phyloP scores from a whole-genome alignment of 2,113 vertebrate species.

The Dicentrarchus labrax region DNA sequence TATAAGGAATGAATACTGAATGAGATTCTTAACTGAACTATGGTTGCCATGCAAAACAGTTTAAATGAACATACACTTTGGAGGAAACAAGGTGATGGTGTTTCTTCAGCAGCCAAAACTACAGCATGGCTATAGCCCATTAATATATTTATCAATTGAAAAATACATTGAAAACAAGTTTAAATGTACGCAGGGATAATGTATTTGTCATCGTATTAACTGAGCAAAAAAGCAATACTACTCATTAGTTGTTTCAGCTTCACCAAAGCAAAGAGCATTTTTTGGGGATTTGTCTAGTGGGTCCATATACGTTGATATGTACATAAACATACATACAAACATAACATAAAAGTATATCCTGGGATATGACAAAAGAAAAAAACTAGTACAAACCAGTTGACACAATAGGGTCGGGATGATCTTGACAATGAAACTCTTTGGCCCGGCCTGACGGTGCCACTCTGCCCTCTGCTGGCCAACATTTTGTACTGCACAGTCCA shows the following conservation, averaged over 20 bases:
- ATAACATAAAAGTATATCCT: neutral
- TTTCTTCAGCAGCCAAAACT: neutral
- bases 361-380: neutral
- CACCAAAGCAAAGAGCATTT: too few relatives aligned
- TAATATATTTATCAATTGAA: neutral
- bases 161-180: neutral
- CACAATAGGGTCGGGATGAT: neutral
- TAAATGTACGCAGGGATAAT: too few relatives aligned
- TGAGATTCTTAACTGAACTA: neutral
- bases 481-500: slow-evolving; percentile 12
- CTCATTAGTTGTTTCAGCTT: neutral
- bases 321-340: neutral
- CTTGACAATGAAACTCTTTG: slow-evolving; percentile 33
- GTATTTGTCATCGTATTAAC: neutral
- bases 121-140: neutral
- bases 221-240: too few relatives aligned
- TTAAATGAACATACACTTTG: neutral
- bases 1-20: neutral
- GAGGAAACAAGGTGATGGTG: neutral
- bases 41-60: neutral
- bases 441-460: neutral
- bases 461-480: slow-evolving; percentile 65
- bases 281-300: too few relatives aligned
- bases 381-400: neutral
- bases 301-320: too few relatives aligned